These are phyloP conservation scores for Sylvicapra grimmia DNA, from an alignment of 2,113 vertebrate species.

Conservation along the genomic window DNA sequence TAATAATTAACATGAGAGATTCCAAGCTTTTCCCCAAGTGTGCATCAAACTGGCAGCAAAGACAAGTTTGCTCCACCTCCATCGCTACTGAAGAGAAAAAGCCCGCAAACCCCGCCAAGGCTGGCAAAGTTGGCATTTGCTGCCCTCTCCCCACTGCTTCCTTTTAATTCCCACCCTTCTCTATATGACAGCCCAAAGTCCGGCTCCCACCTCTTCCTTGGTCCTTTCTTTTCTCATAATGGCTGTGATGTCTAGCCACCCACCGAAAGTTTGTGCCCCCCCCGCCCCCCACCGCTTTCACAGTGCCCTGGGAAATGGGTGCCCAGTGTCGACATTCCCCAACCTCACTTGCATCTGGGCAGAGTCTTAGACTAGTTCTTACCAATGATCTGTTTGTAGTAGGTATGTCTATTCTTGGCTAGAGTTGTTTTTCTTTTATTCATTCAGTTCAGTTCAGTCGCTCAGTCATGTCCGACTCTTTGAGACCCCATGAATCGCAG, in stretches of 20 bases:
- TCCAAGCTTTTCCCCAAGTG: not conserved
- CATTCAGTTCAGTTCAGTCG: too few species aligned
- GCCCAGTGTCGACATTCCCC: not conserved
- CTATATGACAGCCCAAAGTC: not conserved
- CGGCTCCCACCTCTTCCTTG: not conserved
- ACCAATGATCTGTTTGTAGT: not conserved
- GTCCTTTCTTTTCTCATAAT: not conserved
- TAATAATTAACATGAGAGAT: not conserved
- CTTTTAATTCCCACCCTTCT: not conserved
- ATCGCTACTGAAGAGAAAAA: not conserved
- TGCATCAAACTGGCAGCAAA: not conserved
- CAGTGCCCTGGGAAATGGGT: not conserved
- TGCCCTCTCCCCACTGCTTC: not conserved
- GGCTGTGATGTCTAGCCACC: not conserved
- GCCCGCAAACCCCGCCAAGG: not conserved
- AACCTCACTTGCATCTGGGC: not conserved
- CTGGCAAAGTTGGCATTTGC: not conserved
- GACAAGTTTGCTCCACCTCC: not conserved
- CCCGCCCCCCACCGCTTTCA: not conserved
- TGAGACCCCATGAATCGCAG: fast-evolving
- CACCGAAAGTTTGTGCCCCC: not conserved
- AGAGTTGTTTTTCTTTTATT: not conserved
- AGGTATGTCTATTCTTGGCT: not conserved
- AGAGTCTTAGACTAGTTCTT: not conserved
- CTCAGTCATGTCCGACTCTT: too few species aligned